Evolutionary conservation across 2,797 vertebrate species (phyloP), one percentile per base, ranked within the genome.

Genomic region (Melanotaenia nigrans): DNA sequence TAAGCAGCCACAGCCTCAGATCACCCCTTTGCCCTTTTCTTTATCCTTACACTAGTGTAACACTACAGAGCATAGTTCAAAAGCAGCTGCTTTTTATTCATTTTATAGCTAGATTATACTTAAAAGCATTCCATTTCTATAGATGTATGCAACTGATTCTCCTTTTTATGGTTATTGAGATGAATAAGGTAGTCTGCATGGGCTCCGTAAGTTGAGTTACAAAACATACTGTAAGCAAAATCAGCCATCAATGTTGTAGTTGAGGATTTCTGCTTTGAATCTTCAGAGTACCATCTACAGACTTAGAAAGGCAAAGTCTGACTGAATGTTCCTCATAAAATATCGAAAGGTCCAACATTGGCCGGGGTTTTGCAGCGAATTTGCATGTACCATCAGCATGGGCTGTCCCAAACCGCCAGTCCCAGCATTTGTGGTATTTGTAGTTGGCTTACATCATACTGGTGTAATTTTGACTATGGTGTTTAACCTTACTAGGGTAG

Each of bases 1-100:
- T 25, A 25, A 53, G 51, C 62, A 64, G 30, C 6, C 47, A 20
- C 40, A 35, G 60, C 22, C 69, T 64, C 57, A 64, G 53, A 71
- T 70, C 68, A 35, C 35, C 24, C 56, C 45, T 38, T 51, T 32
- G 24, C 33, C 33, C 36, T 69, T 61, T 55, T 36, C 51, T n/a
- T 45, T 38, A 57, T 57, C 61, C 40, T 13, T 45, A 33, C 53
- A 55, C 35, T 4, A 8, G 33, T 24, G 51, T 33, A 55, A 40
- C 20, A 70, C 35, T 24, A 33, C 59, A 55, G 24, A 61, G 25
- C 20, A 18, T 12, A 53, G 36, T 47, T 71, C 49, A 69, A 22
- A 59, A 28, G 24, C 33, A 25, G 57, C 5, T 28, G 14, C 45
- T n/a, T 62, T 25, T n/a, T 6, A 55, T 33, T 51, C n/a, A 38